Percentiles rank a stretch among this genome's conserved stretches.
Evolutionary conservation across 2,797 vertebrate genomes (phyloP).

Genomic region (Carapus acus): DNA sequence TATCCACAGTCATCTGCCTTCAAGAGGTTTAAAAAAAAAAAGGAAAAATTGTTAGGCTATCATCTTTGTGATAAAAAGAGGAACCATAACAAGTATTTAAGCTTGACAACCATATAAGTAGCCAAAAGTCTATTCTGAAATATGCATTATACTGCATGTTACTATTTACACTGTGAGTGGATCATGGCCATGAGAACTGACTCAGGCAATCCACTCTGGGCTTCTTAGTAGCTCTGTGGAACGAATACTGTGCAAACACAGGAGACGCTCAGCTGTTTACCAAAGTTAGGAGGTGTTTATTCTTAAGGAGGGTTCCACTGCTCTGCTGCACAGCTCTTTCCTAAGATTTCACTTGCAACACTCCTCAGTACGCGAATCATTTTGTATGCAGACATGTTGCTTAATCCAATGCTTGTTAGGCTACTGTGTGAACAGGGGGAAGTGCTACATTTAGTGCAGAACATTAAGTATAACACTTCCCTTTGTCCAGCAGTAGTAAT

Average conservation of each 20-base stretch:
- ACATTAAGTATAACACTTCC: no score
- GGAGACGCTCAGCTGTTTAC: conserved; percentile 59
- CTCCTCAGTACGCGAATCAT: conserved; percentile 30
- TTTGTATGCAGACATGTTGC: conserved; percentile 35
- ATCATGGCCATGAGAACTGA: background rate
- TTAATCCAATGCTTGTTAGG: conserved; percentile 31
- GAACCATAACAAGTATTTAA: no score
- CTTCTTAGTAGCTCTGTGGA: conserved; percentile 14
- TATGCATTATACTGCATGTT: no score
- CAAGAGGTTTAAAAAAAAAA: no score
- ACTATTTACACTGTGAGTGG: no score
- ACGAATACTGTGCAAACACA: conserved; percentile 9
- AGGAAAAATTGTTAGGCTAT: no score
- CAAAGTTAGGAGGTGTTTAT: conserved; percentile 62
- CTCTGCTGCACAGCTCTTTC: conserved; percentile 42
- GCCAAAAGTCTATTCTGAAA: no score
- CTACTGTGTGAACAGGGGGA: background rate
- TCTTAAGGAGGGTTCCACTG: conserved; percentile 61
- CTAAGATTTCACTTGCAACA: conserved; percentile 36
- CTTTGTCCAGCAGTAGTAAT: no score
- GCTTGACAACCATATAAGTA: no score
- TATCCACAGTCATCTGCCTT: no score
- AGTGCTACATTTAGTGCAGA: conserved; percentile 2
- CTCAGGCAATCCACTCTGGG: conserved; percentile 1
- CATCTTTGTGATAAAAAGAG: no score